Conservation (phyloP, 2,888 invertebrate genomes). For the Arrhopalites spinosus region DNA sequence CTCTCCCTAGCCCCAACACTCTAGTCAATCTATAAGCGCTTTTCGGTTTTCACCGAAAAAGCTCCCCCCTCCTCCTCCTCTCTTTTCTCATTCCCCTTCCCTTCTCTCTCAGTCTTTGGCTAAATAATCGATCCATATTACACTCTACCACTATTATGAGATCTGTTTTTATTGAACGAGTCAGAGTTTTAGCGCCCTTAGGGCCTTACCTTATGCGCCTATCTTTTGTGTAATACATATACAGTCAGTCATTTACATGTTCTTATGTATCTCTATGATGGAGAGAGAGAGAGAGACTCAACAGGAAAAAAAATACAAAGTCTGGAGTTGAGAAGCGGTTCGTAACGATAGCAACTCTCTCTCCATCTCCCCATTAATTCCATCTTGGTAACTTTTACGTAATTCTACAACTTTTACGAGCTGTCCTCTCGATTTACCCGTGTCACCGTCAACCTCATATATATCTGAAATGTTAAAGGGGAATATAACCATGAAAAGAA, state of each 20-base stretch:
- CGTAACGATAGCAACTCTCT: constrained; percentile 7
- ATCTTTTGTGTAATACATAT: no score
- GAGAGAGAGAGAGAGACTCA: not conserved
- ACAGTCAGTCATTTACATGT: no score
- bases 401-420: not conserved
- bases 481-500: not conserved
- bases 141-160: not conserved
- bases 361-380: not conserved
- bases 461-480: not conserved
- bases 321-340: not conserved
- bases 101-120: not conserved
- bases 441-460: not conserved
- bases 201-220: not conserved
- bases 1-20: no score
- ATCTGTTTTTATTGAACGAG: not conserved
- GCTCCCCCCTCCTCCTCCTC: not conserved
- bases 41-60: not conserved
- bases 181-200: not conserved
- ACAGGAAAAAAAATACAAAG: not conserved
- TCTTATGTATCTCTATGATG: not conserved
- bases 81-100: no score
- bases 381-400: constrained; percentile 9
- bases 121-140: constrained; percentile 2
- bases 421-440: not conserved
- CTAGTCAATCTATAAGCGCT: not conserved